Base-by-base conservation (phyloP, 2,888 invertebrate genomes). In the Drosophila formosana region DNA sequence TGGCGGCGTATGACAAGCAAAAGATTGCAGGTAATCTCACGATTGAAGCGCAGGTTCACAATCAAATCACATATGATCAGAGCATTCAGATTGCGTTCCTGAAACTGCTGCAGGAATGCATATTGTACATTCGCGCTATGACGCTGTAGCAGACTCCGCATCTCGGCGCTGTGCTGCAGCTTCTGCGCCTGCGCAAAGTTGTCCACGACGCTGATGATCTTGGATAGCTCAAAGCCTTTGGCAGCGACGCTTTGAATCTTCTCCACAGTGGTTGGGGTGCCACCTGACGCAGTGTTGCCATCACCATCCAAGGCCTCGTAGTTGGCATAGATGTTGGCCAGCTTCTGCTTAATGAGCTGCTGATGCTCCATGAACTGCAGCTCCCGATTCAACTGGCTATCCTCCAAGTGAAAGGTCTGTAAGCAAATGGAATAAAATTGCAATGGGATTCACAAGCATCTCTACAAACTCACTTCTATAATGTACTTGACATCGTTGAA, bases 401-500 rank as follows among this genome's bases (percentile, higher is more conserved):
- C 94, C 60, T 95, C 94, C 84, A 96, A 91, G 83, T 95, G 94
- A 80, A 95, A 96, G 91, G 95, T 95, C 96, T 96, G 80, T 13
- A 39, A 52, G 34, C 4, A 0, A 3, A 28, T 1, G 39, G 2
- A 8, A n/a, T 4, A 4, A 18, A 18, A 13, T 23, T 7, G 8
- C 8, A 13, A 8, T 8, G 2, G 8, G 26, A 9, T 18, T 30
- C 26, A n/a, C 23, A 28, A 5, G 4, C 3, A 43, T 30, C 13
- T 30, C 4, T 4, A 13, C 3, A 3, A 4, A 63, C 78, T 93
- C 93, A 97, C 97, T 95, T 96, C 94, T 80, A 97, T 94, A 68
- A 97, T 96, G 92, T 96, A 95, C 83, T 95, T 95, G 0, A 96
- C 96, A 92, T 96, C 95, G 5, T 94, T 93, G 76, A 95, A 95